phyloP scores from a whole-genome alignment of 2,113 vertebrate genomes.

The Istiophorus platypterus region DNA sequence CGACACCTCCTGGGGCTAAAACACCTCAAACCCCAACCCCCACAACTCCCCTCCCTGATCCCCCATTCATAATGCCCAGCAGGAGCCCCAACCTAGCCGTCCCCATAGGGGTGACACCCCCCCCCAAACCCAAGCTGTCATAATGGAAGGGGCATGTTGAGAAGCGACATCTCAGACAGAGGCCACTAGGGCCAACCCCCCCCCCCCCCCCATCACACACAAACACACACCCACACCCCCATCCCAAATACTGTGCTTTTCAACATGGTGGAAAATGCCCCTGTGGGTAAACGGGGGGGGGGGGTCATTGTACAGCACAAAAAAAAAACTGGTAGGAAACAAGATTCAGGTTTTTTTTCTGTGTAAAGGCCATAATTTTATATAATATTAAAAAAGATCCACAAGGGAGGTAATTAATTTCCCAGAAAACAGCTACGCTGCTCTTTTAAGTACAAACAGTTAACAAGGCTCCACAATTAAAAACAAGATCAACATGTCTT shows the following conservation, averaged over 20 bases:
- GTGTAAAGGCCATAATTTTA: no score
- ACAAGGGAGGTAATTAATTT: no score
- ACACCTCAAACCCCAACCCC: conserved; percentile 38
- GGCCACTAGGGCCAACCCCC: background rate
- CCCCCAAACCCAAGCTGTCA: background rate
- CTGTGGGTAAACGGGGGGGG: background rate
- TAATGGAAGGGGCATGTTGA: conserved; percentile 15
- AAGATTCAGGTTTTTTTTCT: no score
- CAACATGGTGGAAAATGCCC: background rate
- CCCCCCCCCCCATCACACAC: no score
- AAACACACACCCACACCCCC: no score
- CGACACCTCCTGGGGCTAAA: conserved; percentile 19
- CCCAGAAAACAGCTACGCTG: no score
- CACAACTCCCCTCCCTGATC: background rate
- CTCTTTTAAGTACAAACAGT: no score
- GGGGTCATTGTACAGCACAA: no score
- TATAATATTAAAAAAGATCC: no score
- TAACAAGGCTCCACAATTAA: background rate
- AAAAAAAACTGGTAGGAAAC: no score
- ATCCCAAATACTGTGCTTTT: background rate
- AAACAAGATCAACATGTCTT: background rate
- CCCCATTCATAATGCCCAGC: conserved; percentile 36
- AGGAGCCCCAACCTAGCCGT: conserved; percentile 18
- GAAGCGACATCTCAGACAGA: conserved; percentile 2
- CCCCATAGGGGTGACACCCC: background rate